These are phyloP conservation scores for Rhinoraja longicauda DNA, from an alignment of 2,797 vertebrate species.

Conservation along the genomic window DNA sequence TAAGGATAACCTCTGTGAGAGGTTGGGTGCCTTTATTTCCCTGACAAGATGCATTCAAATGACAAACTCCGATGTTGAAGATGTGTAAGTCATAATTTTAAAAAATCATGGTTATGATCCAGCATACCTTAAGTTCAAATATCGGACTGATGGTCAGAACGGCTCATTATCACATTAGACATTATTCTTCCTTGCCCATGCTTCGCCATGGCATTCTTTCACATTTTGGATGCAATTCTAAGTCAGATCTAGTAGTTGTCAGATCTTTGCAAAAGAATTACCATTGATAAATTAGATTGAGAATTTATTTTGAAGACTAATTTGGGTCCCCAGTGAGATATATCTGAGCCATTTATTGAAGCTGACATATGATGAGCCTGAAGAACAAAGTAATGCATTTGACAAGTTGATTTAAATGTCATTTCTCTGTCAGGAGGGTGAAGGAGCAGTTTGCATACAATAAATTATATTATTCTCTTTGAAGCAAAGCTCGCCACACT, in stretches of 20 bases:
- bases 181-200: not conserved
- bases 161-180: not conserved
- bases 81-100: no score
- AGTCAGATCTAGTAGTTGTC: not conserved
- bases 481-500: not conserved
- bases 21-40: no score
- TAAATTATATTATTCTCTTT: conserved; percentile 19
- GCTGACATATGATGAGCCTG: conserved; percentile 23
- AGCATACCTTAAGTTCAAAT: not conserved
- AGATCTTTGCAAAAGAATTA: not conserved
- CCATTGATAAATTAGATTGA: not conserved
- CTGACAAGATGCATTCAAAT: no score
- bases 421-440: not conserved
- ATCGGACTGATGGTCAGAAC: not conserved
- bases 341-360: conserved; percentile 27
- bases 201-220: not conserved
- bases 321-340: not conserved
- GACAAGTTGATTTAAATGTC: conserved; percentile 34
- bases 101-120: not conserved
- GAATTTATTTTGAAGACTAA: conserved; percentile 14
- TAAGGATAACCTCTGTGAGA: no score
- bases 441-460: conserved; percentile 9
- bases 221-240: not conserved
- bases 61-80: no score
- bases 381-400: conserved; percentile 1